These are phyloP conservation scores for Cranoglanis bouderius DNA, from an alignment of 2,113 vertebrate species.

Conservation along the genomic window DNA sequence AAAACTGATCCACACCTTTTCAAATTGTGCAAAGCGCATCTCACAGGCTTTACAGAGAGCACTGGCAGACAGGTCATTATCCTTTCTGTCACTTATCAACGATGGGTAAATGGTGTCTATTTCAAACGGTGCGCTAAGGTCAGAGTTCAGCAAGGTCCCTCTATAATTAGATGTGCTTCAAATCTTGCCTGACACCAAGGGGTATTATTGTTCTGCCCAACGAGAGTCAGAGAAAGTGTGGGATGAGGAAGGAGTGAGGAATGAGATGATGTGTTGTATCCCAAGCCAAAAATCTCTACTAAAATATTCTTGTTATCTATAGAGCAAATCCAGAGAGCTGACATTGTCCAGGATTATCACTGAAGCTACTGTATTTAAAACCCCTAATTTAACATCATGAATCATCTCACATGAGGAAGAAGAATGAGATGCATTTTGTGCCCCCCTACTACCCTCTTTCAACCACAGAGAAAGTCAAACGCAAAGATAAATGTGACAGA, in stretches of 20 bases:
- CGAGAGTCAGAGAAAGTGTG: background rate
- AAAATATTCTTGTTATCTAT: constrained; percentile 28
- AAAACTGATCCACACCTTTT: constrained; percentile 38
- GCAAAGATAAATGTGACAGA: background rate
- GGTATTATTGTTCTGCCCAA: background rate
- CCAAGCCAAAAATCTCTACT: constrained; percentile 11
- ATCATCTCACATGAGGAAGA: background rate
- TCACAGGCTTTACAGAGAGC: background rate
- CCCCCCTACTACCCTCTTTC: background rate
- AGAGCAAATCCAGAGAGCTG: background rate
- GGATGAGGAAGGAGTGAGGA: background rate
- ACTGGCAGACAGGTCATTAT: constrained; percentile 28
- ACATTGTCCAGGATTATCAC: constrained; percentile 17
- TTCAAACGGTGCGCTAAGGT: constrained; percentile 9
- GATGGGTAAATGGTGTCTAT: constrained; percentile 27
- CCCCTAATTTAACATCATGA: background rate
- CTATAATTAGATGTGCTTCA: constrained; percentile 21
- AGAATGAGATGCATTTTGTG: background rate
- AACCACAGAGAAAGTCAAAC: background rate
- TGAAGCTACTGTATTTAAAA: background rate
- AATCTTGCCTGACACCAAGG: background rate
- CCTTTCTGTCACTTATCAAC: constrained; percentile 11
- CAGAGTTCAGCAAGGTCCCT: background rate
- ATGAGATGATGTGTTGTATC: constrained; percentile 16
- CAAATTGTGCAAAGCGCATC: constrained; percentile 2